A percentile compares a stretch with the other conserved stretches of the same genome.
Conservation (phyloP, 1,140 invertebrate species). For the Leptinotarsa lineolata region DNA sequence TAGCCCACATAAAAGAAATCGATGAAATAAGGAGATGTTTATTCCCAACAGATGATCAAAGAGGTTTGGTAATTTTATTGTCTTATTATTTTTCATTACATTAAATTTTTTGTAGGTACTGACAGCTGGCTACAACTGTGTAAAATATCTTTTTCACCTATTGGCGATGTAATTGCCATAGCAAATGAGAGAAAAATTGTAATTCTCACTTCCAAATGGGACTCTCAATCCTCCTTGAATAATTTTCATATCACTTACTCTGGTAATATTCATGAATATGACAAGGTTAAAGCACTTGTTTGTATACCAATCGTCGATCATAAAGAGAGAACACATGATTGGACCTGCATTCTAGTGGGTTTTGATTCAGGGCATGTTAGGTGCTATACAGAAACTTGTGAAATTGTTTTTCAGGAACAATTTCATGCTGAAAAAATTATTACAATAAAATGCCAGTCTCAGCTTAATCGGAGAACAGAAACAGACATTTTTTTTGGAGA, state of each 20-base stretch:
- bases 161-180: constrained; percentile 72
- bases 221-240: constrained; percentile 56
- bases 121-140: constrained; percentile 75
- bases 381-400: constrained; percentile 88
- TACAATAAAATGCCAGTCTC: constrained; percentile 81
- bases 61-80: constrained; percentile 45
- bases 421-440: constrained; percentile 82
- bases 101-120: constrained; percentile 56
- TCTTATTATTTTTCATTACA: not conserved
- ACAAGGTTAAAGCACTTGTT: constrained; percentile 58
- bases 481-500: constrained; percentile 68
- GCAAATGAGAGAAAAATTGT: constrained; percentile 68
- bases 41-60: constrained; percentile 60
- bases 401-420: constrained; percentile 80
- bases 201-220: constrained; percentile 69
- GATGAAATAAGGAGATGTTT: constrained; percentile 63
- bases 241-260: constrained; percentile 60
- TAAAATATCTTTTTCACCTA: constrained; percentile 72
- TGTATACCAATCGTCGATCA: constrained; percentile 59
- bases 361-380: constrained; percentile 82
- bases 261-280: constrained; percentile 62
- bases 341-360: constrained; percentile 90
- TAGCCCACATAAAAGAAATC: constrained; percentile 68
- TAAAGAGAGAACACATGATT: constrained; percentile 66
- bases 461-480: constrained; percentile 64